Evolutionary conservation across 1,140 invertebrate species (phyloP).

Genomic region (Anoplolepis gracilipes): DNA sequence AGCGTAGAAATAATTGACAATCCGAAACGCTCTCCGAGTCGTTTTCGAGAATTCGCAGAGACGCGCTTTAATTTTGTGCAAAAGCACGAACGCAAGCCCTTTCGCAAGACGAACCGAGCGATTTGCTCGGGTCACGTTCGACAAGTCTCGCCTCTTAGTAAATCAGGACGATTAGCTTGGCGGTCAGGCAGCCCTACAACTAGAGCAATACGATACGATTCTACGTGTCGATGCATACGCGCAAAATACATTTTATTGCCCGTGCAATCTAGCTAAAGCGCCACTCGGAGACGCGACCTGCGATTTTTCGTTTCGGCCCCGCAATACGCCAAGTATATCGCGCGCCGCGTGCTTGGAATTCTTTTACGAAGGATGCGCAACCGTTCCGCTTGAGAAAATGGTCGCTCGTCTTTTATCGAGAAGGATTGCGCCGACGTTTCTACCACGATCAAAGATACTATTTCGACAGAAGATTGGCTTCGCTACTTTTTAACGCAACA

Average conservation of each 20-base stretch:
- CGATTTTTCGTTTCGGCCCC: background rate
- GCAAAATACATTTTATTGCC: slow-evolving; percentile 15
- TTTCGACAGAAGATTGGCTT: background rate
- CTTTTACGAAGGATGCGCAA: background rate
- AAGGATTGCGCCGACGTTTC: background rate
- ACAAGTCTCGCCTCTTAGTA: background rate
- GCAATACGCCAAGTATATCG: background rate
- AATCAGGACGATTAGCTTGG: slow-evolving; percentile 44
- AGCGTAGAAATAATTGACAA: background rate
- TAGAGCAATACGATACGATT: background rate
- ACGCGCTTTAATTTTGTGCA: slow-evolving; percentile 6
- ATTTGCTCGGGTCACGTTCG: slow-evolving; percentile 23
- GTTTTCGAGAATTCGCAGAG: slow-evolving; percentile 29
- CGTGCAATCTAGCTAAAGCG: background rate
- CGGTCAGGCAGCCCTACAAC: background rate
- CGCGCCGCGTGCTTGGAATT: slow-evolving; percentile 6
- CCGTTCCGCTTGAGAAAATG: background rate
- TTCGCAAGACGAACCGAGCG: background rate
- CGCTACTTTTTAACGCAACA: background rate
- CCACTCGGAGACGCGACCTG: background rate
- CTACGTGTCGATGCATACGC: slow-evolving; percentile 6
- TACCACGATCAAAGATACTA: slow-evolving; percentile 11
- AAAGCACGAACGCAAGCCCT: background rate
- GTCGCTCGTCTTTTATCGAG: background rate
- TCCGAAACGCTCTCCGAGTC: background rate